These are phyloP conservation scores for Melipona beecheii DNA, from an alignment of 2,888 invertebrate species.

Conservation along the genomic window DNA sequence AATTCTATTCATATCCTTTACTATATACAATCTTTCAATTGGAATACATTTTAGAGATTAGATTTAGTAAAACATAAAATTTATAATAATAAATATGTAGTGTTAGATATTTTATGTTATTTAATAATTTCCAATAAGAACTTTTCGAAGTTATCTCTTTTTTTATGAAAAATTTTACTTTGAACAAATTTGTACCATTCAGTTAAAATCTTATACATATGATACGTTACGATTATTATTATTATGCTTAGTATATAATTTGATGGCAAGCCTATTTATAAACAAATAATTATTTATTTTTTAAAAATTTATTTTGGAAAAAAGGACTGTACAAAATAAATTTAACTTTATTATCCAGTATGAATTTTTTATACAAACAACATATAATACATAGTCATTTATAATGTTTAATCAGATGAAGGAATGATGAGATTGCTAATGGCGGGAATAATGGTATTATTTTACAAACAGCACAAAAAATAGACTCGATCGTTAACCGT, in stretches of 20 bases:
- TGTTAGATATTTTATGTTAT: not conserved
- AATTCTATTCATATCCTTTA: not conserved
- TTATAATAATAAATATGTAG: not conserved
- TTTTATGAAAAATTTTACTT: not conserved
- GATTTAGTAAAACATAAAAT: not conserved
- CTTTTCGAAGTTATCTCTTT: not conserved
- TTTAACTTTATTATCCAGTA: slow-evolving; percentile 74
- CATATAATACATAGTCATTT: slow-evolving; percentile 64
- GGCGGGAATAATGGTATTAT: slow-evolving; percentile 62
- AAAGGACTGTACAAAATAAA: slow-evolving; percentile 68
- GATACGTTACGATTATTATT: not conserved
- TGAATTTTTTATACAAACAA: slow-evolving; percentile 72
- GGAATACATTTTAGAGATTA: not conserved
- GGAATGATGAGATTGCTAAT: slow-evolving; percentile 64
- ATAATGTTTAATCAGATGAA: slow-evolving; percentile 54
- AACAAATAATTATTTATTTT: slow-evolving; percentile 14
- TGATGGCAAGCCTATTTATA: slow-evolving; percentile 7
- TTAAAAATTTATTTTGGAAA: slow-evolving; percentile 6
- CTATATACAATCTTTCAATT: not conserved
- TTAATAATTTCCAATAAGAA: not conserved
- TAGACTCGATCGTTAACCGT: slow-evolving; percentile 69
- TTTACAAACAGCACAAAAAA: slow-evolving; percentile 65
- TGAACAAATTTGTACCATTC: not conserved
- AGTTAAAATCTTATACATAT: not conserved
- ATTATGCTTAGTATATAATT: not conserved